phyloP scores from a whole-genome alignment of 1,140 invertebrate genomes.

The Orius insidiosus region DNA sequence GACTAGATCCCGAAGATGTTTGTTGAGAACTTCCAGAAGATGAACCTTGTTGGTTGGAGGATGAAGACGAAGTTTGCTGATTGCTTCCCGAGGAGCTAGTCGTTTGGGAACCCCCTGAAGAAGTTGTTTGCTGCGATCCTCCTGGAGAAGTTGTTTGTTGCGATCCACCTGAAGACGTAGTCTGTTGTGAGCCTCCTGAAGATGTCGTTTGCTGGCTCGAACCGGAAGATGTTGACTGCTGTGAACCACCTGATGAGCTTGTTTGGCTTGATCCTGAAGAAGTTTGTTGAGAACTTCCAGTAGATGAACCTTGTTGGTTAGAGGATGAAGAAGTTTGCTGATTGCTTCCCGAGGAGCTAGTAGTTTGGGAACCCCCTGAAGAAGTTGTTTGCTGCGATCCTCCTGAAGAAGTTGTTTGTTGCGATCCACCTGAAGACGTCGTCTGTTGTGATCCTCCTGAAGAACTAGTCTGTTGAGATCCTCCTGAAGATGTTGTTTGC shows the following conservation, averaged over 20 bases:
- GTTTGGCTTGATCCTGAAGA: constrained; percentile 14
- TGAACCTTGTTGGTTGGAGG: too few species aligned
- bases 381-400: constrained; percentile 9
- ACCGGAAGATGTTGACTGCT: constrained; percentile 6
- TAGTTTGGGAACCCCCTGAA: constrained; percentile 14
- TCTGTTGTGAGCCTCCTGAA: constrained; percentile 15
- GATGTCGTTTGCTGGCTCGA: constrained; percentile 13
- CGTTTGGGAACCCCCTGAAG: constrained; percentile 14
- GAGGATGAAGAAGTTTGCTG: constrained; percentile 14
- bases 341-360: constrained; percentile 10
- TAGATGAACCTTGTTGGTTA: too few species aligned
- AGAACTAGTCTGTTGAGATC: constrained; percentile 12
- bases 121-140: constrained; percentile 9
- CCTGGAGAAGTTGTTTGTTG: constrained; percentile 14
- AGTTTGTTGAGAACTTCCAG: constrained; percentile 13
- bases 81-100: constrained; percentile 11
- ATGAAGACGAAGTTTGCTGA: constrained; percentile 14
- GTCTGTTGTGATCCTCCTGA: constrained; percentile 15
- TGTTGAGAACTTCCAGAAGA: constrained; percentile 14
- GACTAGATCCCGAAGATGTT: constrained; percentile 13
- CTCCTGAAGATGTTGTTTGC: constrained; percentile 10
- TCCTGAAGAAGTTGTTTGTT: constrained; percentile 15
- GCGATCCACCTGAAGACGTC: constrained; percentile 5
- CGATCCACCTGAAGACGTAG: constrained; percentile 5
- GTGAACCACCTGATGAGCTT: constrained; percentile 10